Percentiles rank a stretch among this genome's conserved stretches.
Evolutionary conservation across 2,113 vertebrate species (phyloP).

Genomic region (Malurus melanocephalus): DNA sequence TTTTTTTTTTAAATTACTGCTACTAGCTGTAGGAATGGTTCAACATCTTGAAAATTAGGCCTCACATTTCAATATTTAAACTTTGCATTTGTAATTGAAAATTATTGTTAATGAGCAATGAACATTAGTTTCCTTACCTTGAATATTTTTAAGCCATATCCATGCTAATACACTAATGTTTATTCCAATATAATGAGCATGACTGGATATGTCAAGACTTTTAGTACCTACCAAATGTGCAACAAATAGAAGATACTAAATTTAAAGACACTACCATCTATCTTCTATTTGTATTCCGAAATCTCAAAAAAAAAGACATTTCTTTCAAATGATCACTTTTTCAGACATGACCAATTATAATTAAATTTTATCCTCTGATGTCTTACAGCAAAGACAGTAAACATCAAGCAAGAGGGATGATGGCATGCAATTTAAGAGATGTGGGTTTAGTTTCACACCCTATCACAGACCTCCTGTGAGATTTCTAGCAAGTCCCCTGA

Average conservation of each 20-base stretch:
- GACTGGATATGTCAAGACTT: not conserved
- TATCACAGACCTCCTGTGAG: accelerated
- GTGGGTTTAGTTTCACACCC: not conserved
- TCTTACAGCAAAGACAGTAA: not conserved
- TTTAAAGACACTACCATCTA: not conserved
- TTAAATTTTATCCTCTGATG: not conserved
- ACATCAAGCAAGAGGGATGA: not conserved
- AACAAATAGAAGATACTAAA: not conserved
- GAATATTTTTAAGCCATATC: not conserved
- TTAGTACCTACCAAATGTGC: not conserved
- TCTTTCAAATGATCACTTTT: not conserved
- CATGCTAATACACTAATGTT: not conserved
- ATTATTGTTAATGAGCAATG: not conserved
- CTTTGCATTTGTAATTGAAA: not conserved
- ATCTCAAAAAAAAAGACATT: not conserved
- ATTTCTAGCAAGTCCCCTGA: not conserved
- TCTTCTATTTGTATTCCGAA: not conserved
- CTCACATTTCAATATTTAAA: not conserved
- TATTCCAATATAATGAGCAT: not conserved
- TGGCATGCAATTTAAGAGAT: accelerated
- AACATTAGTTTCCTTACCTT: not conserved
- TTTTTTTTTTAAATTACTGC: not conserved
- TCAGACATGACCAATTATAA: not conserved
- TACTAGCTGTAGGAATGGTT: not conserved
- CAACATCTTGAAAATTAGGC: not conserved